A percentile compares a stretch with the other conserved stretches of the same genome.
phyloP scores from a whole-genome alignment of 2,797 vertebrate genomes.

The Platyrinchus mystaceus region DNA sequence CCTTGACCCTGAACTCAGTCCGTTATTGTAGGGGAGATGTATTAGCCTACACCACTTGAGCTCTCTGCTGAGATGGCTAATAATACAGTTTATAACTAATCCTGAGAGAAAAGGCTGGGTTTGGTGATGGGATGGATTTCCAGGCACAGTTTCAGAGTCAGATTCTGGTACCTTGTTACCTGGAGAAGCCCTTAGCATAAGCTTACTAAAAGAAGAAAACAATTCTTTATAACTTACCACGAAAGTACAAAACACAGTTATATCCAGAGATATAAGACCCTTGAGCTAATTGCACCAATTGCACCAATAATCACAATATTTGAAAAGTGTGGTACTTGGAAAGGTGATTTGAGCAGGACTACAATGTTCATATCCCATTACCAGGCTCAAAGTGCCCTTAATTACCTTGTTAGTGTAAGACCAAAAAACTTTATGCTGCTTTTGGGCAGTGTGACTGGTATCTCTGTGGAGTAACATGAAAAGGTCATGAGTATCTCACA shows the following conservation, averaged over 20 bases:
- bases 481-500: constrained; percentile 36
- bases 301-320: not conserved
- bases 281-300: not conserved
- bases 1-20: not conserved
- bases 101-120: not conserved
- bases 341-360: not conserved
- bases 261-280: not conserved
- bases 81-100: not conserved
- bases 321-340: not conserved
- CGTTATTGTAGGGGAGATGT: not conserved
- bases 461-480: constrained; percentile 11
- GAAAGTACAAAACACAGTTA: not conserved
- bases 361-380: not conserved
- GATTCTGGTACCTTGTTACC: not conserved
- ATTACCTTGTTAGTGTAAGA: not conserved
- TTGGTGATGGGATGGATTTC: not conserved
- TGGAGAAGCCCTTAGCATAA: not conserved
- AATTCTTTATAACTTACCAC: not conserved
- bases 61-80: not conserved
- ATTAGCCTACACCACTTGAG: not conserved
- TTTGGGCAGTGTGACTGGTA: not conserved
- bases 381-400: not conserved
- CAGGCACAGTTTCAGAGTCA: not conserved
- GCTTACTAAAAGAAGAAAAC: not conserved
- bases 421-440: not conserved